Evolutionary conservation across 2,888 invertebrate species (phyloP), one percentile per base, ranked within the genome.

Genomic region (Cosmia trapezina): DNA sequence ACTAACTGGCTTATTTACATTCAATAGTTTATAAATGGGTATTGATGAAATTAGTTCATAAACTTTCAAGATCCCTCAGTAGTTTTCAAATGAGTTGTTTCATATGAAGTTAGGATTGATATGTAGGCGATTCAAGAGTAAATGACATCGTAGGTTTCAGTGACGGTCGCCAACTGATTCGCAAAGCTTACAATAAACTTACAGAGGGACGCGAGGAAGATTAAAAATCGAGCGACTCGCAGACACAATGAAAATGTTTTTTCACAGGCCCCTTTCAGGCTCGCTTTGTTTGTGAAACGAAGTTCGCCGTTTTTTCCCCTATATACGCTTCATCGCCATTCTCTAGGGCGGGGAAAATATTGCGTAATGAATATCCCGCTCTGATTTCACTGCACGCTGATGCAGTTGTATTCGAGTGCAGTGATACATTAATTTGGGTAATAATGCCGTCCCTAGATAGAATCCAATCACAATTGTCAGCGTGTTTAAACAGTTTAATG

Each of bases 221-320:
- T 95, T 95, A 96, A 96, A 96, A 96, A 95, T 95, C 95, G 94
- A 95, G 95, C 93, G 94, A 93, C 90, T 93, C 90, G 89, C 93
- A 93, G 94, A 92, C 95, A 95, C 95, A 96, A 96, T 96, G 94
- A 94, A 93, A 95, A 95, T 94, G 94, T 95, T 96, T 95, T 94
- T 95, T 93, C 93, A 90, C 92, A 92, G 92, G 91, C 93, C 94
- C 92, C 93, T 94, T 94, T 94, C 94, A 94, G 92, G 87, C 92
- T 87, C 86, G 94, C 94, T 94, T 95, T 95, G 96, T 95, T 95
- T 95, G 94, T 95, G 91, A 93, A 96, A 95, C 94, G 94, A 95
- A 95, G 93, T 95, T 95, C 93, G 88, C 93, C 89, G 91, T 92
- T 94, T 93, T 91, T 93, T 89, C 90, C 87, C 91, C 92, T 92